phyloP scores from a whole-genome alignment of 2,113 vertebrate genomes.

The Glaucomys volans region DNA sequence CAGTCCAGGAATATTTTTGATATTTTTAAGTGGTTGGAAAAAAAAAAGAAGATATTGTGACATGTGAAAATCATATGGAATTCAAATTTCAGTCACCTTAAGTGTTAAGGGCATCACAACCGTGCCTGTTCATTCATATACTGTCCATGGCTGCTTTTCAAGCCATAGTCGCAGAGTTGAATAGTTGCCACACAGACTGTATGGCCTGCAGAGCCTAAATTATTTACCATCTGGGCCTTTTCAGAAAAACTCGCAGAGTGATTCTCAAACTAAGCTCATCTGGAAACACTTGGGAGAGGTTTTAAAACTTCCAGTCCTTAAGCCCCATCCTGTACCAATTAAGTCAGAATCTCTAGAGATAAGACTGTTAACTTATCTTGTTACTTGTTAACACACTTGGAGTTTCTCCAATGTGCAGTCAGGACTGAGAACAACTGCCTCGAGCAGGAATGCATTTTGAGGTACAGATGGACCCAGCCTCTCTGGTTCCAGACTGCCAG shows the following conservation, averaged over 20 bases:
- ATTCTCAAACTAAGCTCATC: not conserved
- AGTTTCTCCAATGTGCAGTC: not conserved
- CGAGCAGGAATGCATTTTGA: not conserved
- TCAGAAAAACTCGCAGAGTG: not conserved
- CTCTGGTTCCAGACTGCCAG: not conserved
- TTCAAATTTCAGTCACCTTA: not conserved
- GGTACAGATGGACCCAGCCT: not conserved
- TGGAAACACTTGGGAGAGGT: not conserved
- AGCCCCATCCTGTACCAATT: not conserved
- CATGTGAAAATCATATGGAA: not conserved
- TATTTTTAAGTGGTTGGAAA: not conserved
- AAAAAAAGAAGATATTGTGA: not conserved
- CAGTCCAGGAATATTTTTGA: not conserved
- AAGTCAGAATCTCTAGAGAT: slow-evolving; percentile 1
- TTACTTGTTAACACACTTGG: not conserved
- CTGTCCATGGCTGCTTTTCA: not conserved
- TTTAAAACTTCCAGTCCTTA: not conserved
- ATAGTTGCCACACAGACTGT: not conserved
- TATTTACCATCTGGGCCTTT: not conserved
- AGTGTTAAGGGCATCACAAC: not conserved
- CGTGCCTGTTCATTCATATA: not conserved
- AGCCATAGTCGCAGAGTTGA: not conserved
- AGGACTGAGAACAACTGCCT: not conserved
- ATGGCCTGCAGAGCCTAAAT: not conserved
- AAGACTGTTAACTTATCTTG: not conserved